Base-by-base conservation (phyloP, 2,888 invertebrate genomes). In the Clepsis dumicolana region DNA sequence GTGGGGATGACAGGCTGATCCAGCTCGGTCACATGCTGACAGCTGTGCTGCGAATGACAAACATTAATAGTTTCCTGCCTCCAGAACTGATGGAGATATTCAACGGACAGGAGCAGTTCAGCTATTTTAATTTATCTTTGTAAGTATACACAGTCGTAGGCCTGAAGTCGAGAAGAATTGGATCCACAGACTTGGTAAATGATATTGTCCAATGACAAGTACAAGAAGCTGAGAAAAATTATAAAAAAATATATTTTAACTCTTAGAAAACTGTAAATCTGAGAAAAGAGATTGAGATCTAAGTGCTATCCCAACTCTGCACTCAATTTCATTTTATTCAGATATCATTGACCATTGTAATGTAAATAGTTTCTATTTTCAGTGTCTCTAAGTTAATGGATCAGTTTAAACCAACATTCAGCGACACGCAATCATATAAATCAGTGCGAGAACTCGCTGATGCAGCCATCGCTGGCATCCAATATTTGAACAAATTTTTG, bases 31-130 rank as follows among this genome's bases (percentile, higher is more conserved):
- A 86, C 50, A 87, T 94, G 75, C 71, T 90, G 24, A 87, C 88
- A 0, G 91, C 93, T 0, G 85, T 92, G 0, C 72, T 94, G 3
- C 85, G 93, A 4, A 86, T 95, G 80, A 83, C 86, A 7, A 85
- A 82, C 0, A 67, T 93, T 0, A 81, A 91, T 35, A 90, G 91
- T 75, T 94, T 94, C 74, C 73, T 94, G 16, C 95, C 95, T 0
- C 77, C 82, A 0, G 94, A 94, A 70, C 67, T 94, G n/a, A 70
- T 79, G 14, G 75, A 76, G 14, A 73, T 88, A 3, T 72, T 89
- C 16, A 70, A 78, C 3, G 83, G 82, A 0, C 74, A 86, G 2
- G 79, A 80, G 0, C 87, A 88, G 53, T 93, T 91, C 57, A 91
- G 83, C 71, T 94, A 93, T 71, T 78, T 91, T 56, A 80, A 88